Base-by-base conservation (phyloP, 2,797 vertebrate genomes). In the Linurgus olivaceus region DNA sequence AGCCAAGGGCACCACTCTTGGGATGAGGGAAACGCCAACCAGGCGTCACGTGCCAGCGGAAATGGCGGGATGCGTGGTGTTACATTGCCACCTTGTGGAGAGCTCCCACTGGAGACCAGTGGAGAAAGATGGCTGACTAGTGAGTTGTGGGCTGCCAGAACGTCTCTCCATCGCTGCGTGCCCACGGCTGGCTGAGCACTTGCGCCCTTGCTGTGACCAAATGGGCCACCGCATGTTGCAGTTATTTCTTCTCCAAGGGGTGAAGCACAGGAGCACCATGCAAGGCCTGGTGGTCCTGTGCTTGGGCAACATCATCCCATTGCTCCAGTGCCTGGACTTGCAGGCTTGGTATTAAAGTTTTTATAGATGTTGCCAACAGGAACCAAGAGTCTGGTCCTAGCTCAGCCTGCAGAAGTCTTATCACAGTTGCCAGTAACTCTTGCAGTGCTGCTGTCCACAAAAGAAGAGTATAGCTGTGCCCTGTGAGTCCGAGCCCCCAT, bases 71-170 rank as follows among this genome's bases (percentile, higher is more conserved):
- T 94, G 93, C 5, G 58, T 95, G 90, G 95, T 96, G 91, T 91
- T 94, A 96, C 96, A 90, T 95, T 96, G 97, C 97, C 97, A 97
- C 93, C 97, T 97, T 96, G 97, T 96, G 96, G 97, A 95, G 91
- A 95, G 84, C 73, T 94, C 85, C 92, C 90, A 94, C 80, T 93
- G 94, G 93, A 93, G 59, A 73, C 6, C 59, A 80, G 2, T 13
- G 68, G 90, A 65, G 84, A 54, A 97, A 95, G 78, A 96, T 94
- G 94, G 95, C 67, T 40, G 92, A 71, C 79, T 75, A 28, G 21
- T 0, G 2, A 58, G 44, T 17, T 37, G 26, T 0, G 12, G 47
- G 55, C 79, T 82, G 1, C 67, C 88, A 75, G 44, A 71, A 50
- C 2, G 0, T 18, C 65, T 63, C 26, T 35, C 35, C 3, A 3